These are phyloP conservation scores for Brachyopa scutellaris DNA, from an alignment of 2,888 invertebrate genomes.

Conservation along the genomic window DNA sequence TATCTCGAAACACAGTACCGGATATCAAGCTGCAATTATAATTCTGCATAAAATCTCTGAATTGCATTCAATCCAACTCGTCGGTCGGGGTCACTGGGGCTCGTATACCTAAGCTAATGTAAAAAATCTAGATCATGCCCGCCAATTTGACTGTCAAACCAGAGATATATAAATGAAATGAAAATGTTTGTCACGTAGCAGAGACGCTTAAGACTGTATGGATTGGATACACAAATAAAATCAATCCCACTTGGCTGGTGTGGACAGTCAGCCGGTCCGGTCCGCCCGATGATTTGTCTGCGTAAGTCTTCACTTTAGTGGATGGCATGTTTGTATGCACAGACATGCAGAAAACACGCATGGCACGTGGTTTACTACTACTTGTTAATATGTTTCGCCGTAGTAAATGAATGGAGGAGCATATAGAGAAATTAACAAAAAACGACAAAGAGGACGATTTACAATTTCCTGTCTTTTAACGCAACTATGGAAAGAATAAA, in stretches of 20 bases:
- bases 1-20: conserved; percentile 11
- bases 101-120: neutral
- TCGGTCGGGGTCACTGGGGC: conserved; percentile 31
- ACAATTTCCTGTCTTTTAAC: conserved; percentile 66
- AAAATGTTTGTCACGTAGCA: conserved; percentile 56
- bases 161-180: conserved; percentile 55
- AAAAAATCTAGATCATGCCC: conserved; percentile 48
- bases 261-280: conserved; percentile 29
- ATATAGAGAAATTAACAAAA: conserved; percentile 31
- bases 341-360: conserved; percentile 19
- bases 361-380: conserved; percentile 65
- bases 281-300: conserved; percentile 32
- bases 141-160: conserved; percentile 57
- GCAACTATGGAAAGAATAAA: conserved; percentile 53
- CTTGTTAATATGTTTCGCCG: conserved; percentile 30
- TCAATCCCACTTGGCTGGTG: conserved; percentile 33
- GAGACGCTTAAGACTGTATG: conserved; percentile 36
- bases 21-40: conserved; percentile 14
- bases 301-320: conserved; percentile 44
- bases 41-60: conserved; percentile 1
- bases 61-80: neutral
- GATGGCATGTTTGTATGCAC: neutral
- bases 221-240: conserved; percentile 25
- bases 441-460: conserved; percentile 56
- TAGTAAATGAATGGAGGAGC: conserved; percentile 21